Percentiles rank a stretch among this genome's conserved stretches.
phyloP scores from a whole-genome alignment of 2,113 vertebrate species.

The Craseonycteris thonglongyai region DNA sequence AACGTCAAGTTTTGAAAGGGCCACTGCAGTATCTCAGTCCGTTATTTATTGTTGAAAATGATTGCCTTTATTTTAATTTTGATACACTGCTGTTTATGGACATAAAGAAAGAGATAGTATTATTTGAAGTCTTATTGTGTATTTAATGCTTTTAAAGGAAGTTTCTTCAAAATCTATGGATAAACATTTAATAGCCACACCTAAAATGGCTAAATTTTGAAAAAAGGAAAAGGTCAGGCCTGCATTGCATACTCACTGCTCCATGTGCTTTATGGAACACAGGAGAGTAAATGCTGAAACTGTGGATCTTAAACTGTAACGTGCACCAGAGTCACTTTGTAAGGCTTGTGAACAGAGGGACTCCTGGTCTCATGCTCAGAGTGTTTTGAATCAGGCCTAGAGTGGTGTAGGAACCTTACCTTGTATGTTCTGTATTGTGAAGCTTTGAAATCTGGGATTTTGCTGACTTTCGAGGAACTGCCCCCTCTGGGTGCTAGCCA shows the following conservation, averaged over 20 bases:
- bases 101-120: background rate
- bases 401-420: background rate
- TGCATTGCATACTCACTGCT: background rate
- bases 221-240: background rate
- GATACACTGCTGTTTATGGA: background rate
- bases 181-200: background rate
- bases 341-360: background rate
- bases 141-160: background rate
- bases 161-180: background rate
- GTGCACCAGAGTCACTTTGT: background rate
- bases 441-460: background rate
- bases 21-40: background rate
- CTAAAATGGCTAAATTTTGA: background rate
- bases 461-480: background rate
- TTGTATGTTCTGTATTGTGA: background rate
- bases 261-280: background rate
- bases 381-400: background rate
- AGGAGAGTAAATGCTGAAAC: background rate
- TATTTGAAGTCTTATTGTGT: background rate
- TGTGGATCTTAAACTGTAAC: background rate
- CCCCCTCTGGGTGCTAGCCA: background rate
- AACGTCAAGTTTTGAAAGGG: background rate
- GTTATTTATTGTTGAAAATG: background rate
- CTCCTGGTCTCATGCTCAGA: background rate
- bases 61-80: conserved; percentile 31